These are phyloP conservation scores for Radopholus similis DNA, from an alignment of 1,140 invertebrate species.

Conservation along the genomic window DNA sequence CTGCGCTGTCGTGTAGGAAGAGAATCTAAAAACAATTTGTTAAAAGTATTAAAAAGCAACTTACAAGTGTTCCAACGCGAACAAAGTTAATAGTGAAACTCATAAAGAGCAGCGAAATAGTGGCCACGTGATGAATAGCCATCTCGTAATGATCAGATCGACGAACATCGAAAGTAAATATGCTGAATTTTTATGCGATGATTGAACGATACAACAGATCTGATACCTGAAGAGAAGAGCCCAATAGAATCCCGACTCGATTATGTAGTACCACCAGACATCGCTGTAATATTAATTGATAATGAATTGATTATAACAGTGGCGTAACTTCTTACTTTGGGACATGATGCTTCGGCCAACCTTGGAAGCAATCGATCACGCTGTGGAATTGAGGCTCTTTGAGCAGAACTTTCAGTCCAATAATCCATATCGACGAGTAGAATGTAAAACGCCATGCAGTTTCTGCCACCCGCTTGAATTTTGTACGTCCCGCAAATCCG, in stretches of 20 bases:
- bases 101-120: constrained; percentile 79
- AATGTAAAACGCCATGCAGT: constrained; percentile 55
- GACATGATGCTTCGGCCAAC: constrained; percentile 52
- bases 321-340: constrained; percentile 3
- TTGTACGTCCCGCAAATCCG: constrained; percentile 28
- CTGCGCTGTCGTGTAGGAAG: constrained; percentile 85
- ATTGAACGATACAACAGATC: constrained; percentile 3
- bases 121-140: constrained; percentile 92
- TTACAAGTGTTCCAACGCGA: constrained; percentile 81
- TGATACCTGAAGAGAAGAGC: constrained; percentile 69
- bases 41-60: no score
- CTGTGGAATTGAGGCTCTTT: constrained; percentile 48
- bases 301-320: background rate
- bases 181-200: constrained; percentile 59
- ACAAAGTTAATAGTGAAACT: constrained; percentile 91
- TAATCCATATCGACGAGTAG: constrained; percentile 43
- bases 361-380: constrained; percentile 51
- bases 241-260: constrained; percentile 91
- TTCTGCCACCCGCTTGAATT: constrained; percentile 58
- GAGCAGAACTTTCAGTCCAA: constrained; percentile 43
- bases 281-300: background rate
- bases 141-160: constrained; percentile 87
- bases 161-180: constrained; percentile 49
- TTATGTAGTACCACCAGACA: constrained; percentile 89
- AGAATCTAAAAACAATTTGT: no score